Evolutionary conservation across 1,140 invertebrate genomes (phyloP), one percentile per base, ranked within the genome.

Genomic region (Ridgeia piscesae): DNA sequence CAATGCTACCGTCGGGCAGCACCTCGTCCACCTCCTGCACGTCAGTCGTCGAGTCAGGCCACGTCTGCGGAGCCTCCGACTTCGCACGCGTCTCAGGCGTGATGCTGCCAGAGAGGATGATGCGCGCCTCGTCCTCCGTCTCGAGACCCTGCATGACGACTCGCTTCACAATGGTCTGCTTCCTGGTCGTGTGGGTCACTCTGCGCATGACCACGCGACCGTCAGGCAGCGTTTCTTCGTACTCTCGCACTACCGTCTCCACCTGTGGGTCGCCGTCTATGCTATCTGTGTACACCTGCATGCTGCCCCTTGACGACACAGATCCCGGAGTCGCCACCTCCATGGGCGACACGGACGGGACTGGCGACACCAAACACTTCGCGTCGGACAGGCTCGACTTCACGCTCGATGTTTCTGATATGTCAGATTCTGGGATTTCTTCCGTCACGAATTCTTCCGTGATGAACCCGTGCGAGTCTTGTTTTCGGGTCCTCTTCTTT

Each of bases 21-120:
- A 93, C 91, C 58, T 95, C 93, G 50, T 95, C 95, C 34, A 95
- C 93, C 77, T 95, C 94, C 89, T 96, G 95, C 9, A 95, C 93
- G 58, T 95, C 94, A 14, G 94, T 94, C 8, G 95, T 94, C n/a
- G 93, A 91, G 89, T 94, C 93, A 34, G 95, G 94, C 34, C 95
- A 95, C 58, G 58, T 92, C 33, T 77, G 35, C 33, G 77, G 34
- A 89, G 89, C 77, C 35, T 93, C 91, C 4, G 89, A 92, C 35
- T 91, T 92, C n/a, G 42, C 42, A 42, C 42, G 91, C 31, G 27
- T 58, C 33, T 91, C 91, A 27, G 91, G 91, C 27, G 91, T 35
- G 34, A 91, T 33, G 34, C 92, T 50, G 1, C 77, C 91, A n/a
- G 89, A 89, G 33, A 92, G 89, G 31, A 92, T 33, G n/a, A n/a